Base-by-base conservation (phyloP, 2,888 invertebrate species). In the Platynereis dumerilii region DNA sequence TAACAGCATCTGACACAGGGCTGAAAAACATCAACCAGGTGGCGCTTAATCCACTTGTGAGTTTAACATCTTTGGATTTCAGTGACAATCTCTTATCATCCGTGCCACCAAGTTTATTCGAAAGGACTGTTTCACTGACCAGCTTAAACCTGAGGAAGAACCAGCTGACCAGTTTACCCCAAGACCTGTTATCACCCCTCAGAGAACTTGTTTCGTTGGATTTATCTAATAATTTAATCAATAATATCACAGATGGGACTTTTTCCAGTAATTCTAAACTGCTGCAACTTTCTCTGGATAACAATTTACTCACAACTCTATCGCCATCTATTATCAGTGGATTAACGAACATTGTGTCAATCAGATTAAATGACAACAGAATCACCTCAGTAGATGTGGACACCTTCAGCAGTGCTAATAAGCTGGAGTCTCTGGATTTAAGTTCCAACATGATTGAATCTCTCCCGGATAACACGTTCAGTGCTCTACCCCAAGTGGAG, bases 281-380 rank as follows among this genome's bases (percentile, higher is more conserved):
- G 42, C 39, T 42, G 20, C 15, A 22, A 2, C 26, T 61, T 1
- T 34, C n/a, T 5, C 27, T 61, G 20, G 26, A 15, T 17, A 20
- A 55, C 7, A 61, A 61, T 26, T 22, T 39, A 54, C 39, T 61
- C 2, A 55, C 39, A 20, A 26, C 42, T 20, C 15, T 61, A 15
- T 29, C 10, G 1, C 53, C 52, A 29, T 20, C 22, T n/a, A 39
- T 39, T 2, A 39, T 61, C 22, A 54, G 26, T 15, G 61, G 61
- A 7, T 39, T 61, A 1, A 34, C 3, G 1, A 54, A 53, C 12
- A 22, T 61, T 2, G 24, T 53, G 54, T 39, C 15, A 5, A 15
- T 65, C 7, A 22, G 59, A 15, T 44, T 65, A 5, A 53, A 55
- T 12, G 34, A 65, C 42, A 65, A 60, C 22, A 10, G 29, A 1